Base-by-base conservation (phyloP, 1,140 invertebrate species). In the Listronotus bonariensis region DNA sequence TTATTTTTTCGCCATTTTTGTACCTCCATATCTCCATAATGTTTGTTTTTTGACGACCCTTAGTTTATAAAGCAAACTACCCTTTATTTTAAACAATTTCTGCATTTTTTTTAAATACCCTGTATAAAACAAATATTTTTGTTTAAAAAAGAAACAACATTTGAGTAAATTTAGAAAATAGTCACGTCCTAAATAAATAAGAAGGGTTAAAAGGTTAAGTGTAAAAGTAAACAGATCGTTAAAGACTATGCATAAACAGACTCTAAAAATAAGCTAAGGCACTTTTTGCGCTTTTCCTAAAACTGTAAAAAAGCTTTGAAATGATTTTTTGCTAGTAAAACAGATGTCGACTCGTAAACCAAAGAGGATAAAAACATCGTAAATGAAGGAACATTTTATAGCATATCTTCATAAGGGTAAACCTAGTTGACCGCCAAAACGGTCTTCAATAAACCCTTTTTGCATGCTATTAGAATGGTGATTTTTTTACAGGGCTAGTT, bases 221-320 rank as follows among this genome's bases (percentile, higher is more conserved):
- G 42, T 45, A 45, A 45, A 45, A 45, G 14, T 45, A 45, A 45
- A 45, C 42, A 45, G 17, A 45, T 45, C 17, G 42, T 45, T 9
- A 9, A 45, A 14, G 17, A 18, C 5, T 45, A 45, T 45, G 14
- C 14, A 45, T 5, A 45, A n/a, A n/a, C n/a, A 18, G 3, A 18
- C 17, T 14, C 5, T 45, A 45, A 45, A 45, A 45, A 45, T 45
- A 45, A 17, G 14, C 17, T 4, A 45, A 12, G 17, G 17, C 14
- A 45, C 42, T 45, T n/a, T 14, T 11, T 18, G 42, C 8, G 14
- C 7, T 45, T 45, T 45, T 45, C 42, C 4, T 1, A 9, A 15
- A 45, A 45, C 42, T 45, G 42, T 45, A 45, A 45, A 45, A 45
- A 45, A 14, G 42, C 8, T 45, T 18, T 14, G 5, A 12, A 45